Base-by-base conservation (phyloP, 2,113 vertebrate species). In the Illadopsis cleaveri region DNA sequence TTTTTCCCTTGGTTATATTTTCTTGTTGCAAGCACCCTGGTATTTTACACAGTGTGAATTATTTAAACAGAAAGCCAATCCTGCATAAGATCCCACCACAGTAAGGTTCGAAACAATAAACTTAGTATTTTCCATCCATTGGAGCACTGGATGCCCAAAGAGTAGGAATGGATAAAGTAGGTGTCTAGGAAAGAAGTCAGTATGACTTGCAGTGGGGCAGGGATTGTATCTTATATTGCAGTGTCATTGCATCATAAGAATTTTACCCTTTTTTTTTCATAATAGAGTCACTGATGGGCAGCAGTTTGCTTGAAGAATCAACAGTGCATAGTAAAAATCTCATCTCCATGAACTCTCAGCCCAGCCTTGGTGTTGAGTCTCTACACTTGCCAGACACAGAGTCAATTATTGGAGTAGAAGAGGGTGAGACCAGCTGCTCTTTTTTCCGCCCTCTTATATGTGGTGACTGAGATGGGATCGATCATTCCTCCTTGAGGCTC, bases 251-350 rank as follows among this genome's bases (percentile, higher is more conserved):
- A 72, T 94, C 31, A 61, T 58, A 80, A 89, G 76, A 75, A 68
- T 82, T 73, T 69, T 72, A 33, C 31, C 53, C 11, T 27, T 50
- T 86, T 92, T 66, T 87, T 48, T 93, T 58, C 95, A 27, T 97
- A 98, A 98, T 97, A 95, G 99, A 99, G 86, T 98, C 99, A 30
- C 98, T 99, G 88, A 99, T 99, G 96, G 99, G 99, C 75, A 99
- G 99, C 97, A 99, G 98, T 97, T 98, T 99, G 96, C 98, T 99
- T 95, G 99, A 99, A 97, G 99, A 98, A 58, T 98, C 99, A 23
- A 98, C 98, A 57, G 98, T 98, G 82, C 97, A 98, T 15, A 97
- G 95, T 93, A 98, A 99, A 93, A 97, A 97, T 89, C 97, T 99
- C 97, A 98, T 99, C 94, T 97, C 99, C 97, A 98, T 99, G 98